Evolutionary conservation across 2,888 invertebrate species (phyloP).

Genomic region (Oasisia sp.): DNA sequence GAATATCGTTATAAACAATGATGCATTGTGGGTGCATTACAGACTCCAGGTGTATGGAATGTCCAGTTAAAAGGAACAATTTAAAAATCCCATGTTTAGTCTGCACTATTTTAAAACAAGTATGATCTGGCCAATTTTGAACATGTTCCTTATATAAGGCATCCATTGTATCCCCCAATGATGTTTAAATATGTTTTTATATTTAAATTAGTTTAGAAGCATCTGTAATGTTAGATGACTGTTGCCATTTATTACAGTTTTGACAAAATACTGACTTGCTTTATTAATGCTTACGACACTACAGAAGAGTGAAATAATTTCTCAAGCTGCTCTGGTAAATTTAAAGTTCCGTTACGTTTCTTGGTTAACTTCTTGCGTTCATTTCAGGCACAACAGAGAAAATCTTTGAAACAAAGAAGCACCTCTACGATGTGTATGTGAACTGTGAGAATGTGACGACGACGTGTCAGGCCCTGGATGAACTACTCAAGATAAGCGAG

Average conservation of each 20-base stretch:
- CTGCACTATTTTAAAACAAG: no score
- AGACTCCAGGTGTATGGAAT: no score
- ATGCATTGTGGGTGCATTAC: no score
- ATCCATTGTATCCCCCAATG: no score
- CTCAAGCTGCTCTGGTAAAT: neutral
- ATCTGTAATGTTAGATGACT: neutral
- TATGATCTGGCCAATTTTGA: no score
- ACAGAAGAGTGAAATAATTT: neutral
- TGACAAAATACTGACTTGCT: neutral
- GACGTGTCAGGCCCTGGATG: slow-evolving; percentile 56
- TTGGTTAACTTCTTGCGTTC: neutral
- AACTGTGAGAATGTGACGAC: slow-evolving; percentile 64
- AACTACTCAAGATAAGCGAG: slow-evolving; percentile 60
- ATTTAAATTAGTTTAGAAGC: neutral
- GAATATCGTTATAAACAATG: no score
- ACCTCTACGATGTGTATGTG: slow-evolving; percentile 66
- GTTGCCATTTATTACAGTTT: neutral
- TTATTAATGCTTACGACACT: neutral
- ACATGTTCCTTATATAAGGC: no score
- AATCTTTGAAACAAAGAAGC: slow-evolving; percentile 66
- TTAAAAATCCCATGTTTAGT: no score
- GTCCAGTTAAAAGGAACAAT: no score
- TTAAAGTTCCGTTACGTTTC: neutral
- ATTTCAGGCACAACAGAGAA: slow-evolving; percentile 66
- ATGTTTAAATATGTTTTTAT: no score